Conservation (phyloP, 2,888 invertebrate species). For the Latheticus oryzae region DNA sequence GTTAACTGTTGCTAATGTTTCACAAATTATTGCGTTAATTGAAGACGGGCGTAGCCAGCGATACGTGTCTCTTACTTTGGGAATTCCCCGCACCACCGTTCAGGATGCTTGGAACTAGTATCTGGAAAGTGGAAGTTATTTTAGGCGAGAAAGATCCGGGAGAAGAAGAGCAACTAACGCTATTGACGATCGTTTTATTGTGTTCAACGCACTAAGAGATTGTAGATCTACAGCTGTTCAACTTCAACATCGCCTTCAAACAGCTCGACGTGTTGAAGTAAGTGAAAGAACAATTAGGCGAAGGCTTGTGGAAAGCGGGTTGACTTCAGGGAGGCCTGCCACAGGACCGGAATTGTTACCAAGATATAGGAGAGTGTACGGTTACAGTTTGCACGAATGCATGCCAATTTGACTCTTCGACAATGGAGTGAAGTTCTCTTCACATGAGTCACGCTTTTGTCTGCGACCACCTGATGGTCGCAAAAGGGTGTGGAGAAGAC, state of each 20-base stretch:
- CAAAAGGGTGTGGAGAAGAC: conserved; percentile 8
- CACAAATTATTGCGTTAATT: no score
- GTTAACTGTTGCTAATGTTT: no score
- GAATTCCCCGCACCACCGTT: no score
- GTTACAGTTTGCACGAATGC: conserved; percentile 45
- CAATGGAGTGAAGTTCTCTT: conserved; percentile 46
- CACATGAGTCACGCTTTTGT: conserved; percentile 47
- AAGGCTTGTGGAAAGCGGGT: conserved; percentile 45
- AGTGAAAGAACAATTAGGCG: conserved; percentile 48
- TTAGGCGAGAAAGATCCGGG: conserved; percentile 3
- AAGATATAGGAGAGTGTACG: conserved; percentile 45
- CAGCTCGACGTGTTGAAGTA: conserved; percentile 44
- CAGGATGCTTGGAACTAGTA: no score
- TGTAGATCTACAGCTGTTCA: conserved; percentile 1
- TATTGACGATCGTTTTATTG: conserved; percentile 19
- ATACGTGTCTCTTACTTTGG: no score
- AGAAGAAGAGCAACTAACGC: conserved; percentile 1
- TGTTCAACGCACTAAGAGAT: background rate
- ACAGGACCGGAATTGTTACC: conserved; percentile 46
- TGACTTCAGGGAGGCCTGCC: conserved; percentile 43
- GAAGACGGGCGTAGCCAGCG: no score
- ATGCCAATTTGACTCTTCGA: conserved; percentile 44
- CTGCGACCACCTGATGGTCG: conserved; percentile 19
- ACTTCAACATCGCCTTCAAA: conserved; percentile 38
- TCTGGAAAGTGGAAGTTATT: background rate